phyloP scores from a whole-genome alignment of 2,888 invertebrate genomes.

The Aradus depressus region DNA sequence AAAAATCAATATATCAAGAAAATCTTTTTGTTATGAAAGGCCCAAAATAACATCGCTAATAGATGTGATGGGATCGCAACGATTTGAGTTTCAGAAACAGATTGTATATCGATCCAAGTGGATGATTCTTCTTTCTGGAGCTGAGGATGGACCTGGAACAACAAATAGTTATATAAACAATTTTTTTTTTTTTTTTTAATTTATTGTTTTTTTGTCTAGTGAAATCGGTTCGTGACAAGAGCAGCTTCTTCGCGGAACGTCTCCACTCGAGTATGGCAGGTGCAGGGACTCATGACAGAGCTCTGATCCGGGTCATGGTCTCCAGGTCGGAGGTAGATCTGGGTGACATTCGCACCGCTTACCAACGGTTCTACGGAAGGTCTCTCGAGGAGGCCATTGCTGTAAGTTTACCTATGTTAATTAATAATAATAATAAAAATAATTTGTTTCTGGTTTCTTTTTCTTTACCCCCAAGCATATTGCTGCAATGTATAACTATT shows the following conservation, averaged over 20 bases:
- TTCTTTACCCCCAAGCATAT: neutral
- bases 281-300: constrained; percentile 74
- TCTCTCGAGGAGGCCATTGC: constrained; percentile 67
- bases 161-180: too few relatives aligned
- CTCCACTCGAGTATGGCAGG: constrained; percentile 83
- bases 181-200: constrained; percentile 4
- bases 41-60: too few relatives aligned
- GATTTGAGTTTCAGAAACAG: too few relatives aligned
- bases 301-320: constrained; percentile 73
- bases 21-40: too few relatives aligned
- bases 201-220: constrained; percentile 40
- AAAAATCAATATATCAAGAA: too few relatives aligned
- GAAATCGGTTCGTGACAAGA: constrained; percentile 65
- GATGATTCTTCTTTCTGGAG: too few relatives aligned
- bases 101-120: too few relatives aligned
- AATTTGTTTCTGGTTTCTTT: neutral
- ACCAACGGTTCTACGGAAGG: constrained; percentile 60
- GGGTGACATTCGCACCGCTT: constrained; percentile 71
- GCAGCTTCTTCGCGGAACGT: constrained; percentile 74
- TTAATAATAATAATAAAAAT: too few relatives aligned
- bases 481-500: neutral
- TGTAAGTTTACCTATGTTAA: constrained; percentile 40
- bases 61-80: too few relatives aligned
- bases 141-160: too few relatives aligned
- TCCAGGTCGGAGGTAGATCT: constrained; percentile 77